Percentiles rank a stretch among this genome's conserved stretches.
Conservation (phyloP, 2,797 vertebrate species). For the Holocentrus rufus region DNA sequence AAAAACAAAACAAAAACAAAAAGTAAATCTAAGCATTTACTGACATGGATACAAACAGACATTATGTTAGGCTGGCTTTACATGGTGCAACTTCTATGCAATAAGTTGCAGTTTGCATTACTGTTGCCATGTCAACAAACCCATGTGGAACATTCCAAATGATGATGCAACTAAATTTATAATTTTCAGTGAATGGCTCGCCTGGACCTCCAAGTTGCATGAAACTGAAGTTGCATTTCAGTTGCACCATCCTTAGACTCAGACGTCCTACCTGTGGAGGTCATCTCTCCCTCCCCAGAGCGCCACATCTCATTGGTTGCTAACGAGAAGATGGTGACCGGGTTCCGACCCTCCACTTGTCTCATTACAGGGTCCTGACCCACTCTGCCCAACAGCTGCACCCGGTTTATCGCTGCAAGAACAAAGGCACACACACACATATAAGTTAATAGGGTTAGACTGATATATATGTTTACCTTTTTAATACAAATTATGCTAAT, state of each 20-base stretch:
- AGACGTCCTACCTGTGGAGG: conserved; percentile 76
- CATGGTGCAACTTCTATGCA: too few species aligned
- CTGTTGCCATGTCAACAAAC: too few species aligned
- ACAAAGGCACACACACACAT: background rate
- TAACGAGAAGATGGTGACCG: conserved; percentile 96
- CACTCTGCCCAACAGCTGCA: conserved; percentile 94
- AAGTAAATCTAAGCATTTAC: background rate
- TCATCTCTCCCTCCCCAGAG: conserved; percentile 84
- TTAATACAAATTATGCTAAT: too few species aligned
- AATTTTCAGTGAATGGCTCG: too few species aligned
- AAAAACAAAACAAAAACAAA: background rate
- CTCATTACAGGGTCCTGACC: conserved; percentile 99
- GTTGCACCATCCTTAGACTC: too few species aligned
- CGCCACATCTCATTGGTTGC: conserved; percentile 99
- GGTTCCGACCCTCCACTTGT: conserved; percentile 94
- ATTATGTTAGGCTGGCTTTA: background rate
- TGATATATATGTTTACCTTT: background rate
- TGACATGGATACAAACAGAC: background rate
- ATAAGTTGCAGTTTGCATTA: too few species aligned
- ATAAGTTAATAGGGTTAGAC: too few species aligned
- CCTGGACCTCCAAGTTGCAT: too few species aligned
- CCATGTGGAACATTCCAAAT: too few species aligned
- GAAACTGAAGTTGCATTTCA: too few species aligned
- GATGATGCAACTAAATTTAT: too few species aligned
- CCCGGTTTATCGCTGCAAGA: conserved; percentile 89